Conservation (phyloP, 2,113 vertebrate genomes). For the Haemorhous mexicanus region DNA sequence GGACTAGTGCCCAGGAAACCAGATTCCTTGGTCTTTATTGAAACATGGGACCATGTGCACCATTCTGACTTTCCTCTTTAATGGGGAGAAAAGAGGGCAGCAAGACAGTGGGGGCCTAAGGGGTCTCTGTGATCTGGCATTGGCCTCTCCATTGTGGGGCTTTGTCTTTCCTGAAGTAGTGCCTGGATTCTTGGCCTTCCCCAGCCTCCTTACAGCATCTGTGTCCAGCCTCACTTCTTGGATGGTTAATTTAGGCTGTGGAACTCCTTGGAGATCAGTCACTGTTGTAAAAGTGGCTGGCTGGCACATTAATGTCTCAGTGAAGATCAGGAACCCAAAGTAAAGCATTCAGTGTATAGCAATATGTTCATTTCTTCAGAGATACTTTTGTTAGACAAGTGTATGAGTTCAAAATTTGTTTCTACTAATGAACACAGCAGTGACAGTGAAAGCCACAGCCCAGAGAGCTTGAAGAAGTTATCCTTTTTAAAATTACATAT, state of each 20-base stretch:
- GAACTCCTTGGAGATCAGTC: not conserved
- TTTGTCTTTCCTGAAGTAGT: not conserved
- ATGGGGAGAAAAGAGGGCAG: not conserved
- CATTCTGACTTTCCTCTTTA: not conserved
- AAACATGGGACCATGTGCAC: not conserved
- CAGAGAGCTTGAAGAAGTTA: not conserved
- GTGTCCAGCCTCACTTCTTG: not conserved
- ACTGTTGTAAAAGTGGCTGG: not conserved
- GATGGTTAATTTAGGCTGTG: not conserved
- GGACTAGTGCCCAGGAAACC: not conserved
- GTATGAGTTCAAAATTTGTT: not conserved
- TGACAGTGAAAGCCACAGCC: not conserved
- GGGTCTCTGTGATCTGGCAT: not conserved
- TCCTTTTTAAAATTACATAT: not conserved
- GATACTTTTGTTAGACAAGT: not conserved
- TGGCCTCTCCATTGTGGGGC: not conserved
- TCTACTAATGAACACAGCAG: not conserved
- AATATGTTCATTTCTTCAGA: not conserved
- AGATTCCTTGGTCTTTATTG: not conserved
- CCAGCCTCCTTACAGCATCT: not conserved
- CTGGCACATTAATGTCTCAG: not conserved
- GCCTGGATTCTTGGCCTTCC: not conserved
- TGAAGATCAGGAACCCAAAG: not conserved
- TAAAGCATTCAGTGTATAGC: not conserved
- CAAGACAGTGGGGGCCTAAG: too few relatives aligned